phyloP scores from a whole-genome alignment of 2,888 invertebrate genomes.

The Plebejus argus region DNA sequence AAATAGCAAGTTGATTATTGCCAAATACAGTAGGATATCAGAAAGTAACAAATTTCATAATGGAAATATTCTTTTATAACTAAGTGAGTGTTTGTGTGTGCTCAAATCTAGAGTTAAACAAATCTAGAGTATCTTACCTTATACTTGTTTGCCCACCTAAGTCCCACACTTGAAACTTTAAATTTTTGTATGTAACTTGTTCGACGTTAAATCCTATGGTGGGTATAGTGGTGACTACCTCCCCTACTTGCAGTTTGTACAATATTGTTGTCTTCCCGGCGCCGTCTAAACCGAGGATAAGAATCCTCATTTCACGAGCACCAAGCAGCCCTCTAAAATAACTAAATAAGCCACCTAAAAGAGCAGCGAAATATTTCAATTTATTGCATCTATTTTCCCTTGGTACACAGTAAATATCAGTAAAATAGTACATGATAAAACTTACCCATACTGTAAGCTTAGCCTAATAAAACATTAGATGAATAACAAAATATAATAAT shows the following conservation, averaged over 20 bases:
- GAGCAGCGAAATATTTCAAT: neutral
- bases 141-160: slow-evolving; percentile 99
- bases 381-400: neutral
- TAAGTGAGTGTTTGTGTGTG: neutral
- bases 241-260: slow-evolving; percentile 98
- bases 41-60: no score
- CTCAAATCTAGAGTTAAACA: neutral
- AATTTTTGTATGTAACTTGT: slow-evolving; percentile 99
- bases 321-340: slow-evolving; percentile 98
- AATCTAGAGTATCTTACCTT: slow-evolving; percentile 80
- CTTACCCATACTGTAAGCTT: slow-evolving; percentile 71
- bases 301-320: slow-evolving; percentile 97
- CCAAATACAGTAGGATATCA: no score
- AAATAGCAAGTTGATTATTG: no score
- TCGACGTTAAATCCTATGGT: slow-evolving; percentile 99
- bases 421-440: slow-evolving; percentile 34
- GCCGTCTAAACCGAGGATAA: slow-evolving; percentile 98
- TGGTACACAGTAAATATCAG: slow-evolving; percentile 6
- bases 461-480: slow-evolving; percentile 68
- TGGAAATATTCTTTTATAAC: neutral
- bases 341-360: slow-evolving; percentile 95
- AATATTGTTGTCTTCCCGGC: slow-evolving; percentile 99
- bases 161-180: slow-evolving; percentile 99
- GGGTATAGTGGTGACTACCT: slow-evolving; percentile 98
- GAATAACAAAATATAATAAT: slow-evolving; percentile 30